Evolutionary conservation across 2,888 invertebrate species (phyloP).

Genomic region (Galeopsomyia nigrocyanea): DNA sequence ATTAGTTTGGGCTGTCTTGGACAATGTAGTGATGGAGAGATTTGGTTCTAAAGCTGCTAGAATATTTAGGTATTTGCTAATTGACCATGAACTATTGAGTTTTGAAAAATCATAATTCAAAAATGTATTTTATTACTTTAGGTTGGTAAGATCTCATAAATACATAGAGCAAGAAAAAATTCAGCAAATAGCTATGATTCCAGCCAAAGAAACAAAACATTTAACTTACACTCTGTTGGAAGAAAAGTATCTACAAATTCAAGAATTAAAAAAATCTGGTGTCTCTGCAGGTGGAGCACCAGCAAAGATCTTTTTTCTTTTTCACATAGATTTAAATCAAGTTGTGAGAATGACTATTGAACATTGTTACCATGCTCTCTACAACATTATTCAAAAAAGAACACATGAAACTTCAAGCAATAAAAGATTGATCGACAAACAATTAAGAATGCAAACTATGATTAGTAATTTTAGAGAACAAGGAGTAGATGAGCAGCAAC

Average conservation of each 20-base stretch:
- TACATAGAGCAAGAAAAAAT: constrained; percentile 93
- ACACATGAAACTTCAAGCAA: constrained; percentile 77
- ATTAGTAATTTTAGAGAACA: constrained; percentile 83
- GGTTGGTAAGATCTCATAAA: constrained; percentile 83
- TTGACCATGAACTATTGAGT: constrained; percentile 19
- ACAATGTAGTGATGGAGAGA: constrained; percentile 87
- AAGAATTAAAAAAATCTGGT: constrained; percentile 81
- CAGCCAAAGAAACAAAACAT: constrained; percentile 92
- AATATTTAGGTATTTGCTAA: constrained; percentile 77
- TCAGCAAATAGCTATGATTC: constrained; percentile 93
- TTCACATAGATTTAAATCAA: constrained; percentile 79
- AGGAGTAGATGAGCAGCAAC: constrained; percentile 83
- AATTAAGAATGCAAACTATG: constrained; percentile 86
- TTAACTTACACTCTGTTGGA: constrained; percentile 87
- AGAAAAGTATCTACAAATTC: constrained; percentile 80
- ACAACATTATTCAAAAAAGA: constrained; percentile 78
- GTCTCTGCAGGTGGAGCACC: constrained; percentile 79
- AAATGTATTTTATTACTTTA: constrained; percentile 57
- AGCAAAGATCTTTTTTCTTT: constrained; percentile 84
- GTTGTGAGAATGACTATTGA: constrained; percentile 80
- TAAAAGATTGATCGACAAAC: constrained; percentile 87
- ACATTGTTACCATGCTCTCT: constrained; percentile 79
- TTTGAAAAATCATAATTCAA: constrained; percentile 4
- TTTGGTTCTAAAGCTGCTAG: constrained; percentile 88
- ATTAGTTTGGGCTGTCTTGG: constrained; percentile 81